Percentiles rank a stretch among this genome's conserved stretches.
phyloP scores from a whole-genome alignment of 2,888 invertebrate genomes.

The Eretmocerus hayati region DNA sequence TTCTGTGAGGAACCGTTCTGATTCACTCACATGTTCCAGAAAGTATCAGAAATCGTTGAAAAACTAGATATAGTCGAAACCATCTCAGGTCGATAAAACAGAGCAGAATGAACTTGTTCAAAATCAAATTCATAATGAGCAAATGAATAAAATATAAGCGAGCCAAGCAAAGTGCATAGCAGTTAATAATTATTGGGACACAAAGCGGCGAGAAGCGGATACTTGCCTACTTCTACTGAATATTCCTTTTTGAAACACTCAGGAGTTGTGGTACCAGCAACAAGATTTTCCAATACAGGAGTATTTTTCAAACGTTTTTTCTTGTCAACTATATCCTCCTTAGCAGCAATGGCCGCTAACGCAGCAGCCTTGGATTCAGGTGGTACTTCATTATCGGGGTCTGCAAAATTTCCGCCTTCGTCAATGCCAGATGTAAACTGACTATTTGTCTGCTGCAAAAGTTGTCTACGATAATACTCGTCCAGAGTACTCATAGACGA shows the following conservation, averaged over 20 bases:
- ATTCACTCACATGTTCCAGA: no score
- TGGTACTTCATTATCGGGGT: constrained; percentile 24
- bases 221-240: constrained; percentile 40
- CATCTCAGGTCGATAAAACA: no score
- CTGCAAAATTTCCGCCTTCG: constrained; percentile 10
- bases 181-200: neutral
- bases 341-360: constrained; percentile 33
- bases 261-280: constrained; percentile 34
- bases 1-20: no score
- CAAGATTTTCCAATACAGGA: constrained; percentile 38
- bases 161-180: neutral
- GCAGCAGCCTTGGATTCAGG: constrained; percentile 24
- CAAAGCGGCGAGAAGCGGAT: neutral
- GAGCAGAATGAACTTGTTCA: no score
- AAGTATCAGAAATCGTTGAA: no score
- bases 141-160: neutral
- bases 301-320: constrained; percentile 38
- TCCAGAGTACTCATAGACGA: constrained; percentile 22
- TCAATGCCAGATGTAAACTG: no score
- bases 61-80: no score
- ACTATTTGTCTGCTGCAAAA: constrained; percentile 13
- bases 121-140: no score
- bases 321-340: constrained; percentile 35
- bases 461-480: constrained; percentile 28
- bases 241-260: constrained; percentile 28